phyloP scores from a whole-genome alignment of 2,113 vertebrate genomes.

The Bubo scandiacus region DNA sequence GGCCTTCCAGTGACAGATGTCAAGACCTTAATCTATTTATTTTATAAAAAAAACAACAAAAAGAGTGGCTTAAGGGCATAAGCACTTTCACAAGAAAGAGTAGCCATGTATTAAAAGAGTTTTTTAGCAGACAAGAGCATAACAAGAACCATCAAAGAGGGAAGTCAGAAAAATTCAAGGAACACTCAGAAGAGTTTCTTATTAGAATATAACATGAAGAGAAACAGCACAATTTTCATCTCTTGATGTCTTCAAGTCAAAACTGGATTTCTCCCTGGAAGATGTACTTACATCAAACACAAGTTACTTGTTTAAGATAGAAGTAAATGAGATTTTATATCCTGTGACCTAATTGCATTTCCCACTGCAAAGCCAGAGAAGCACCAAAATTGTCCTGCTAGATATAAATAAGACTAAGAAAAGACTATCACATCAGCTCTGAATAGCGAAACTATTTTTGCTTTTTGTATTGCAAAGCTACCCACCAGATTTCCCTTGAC shows the following conservation, averaged over 20 bases:
- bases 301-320: background rate
- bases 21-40: background rate
- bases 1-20: background rate
- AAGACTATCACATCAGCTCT: background rate
- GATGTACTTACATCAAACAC: background rate
- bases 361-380: background rate
- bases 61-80: background rate
- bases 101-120: background rate
- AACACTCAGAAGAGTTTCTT: background rate
- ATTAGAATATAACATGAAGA: background rate
- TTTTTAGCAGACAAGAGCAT: background rate
- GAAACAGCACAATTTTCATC: background rate
- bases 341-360: constrained; percentile 19
- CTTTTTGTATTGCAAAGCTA: background rate
- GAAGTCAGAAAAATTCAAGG: background rate
- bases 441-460: background rate
- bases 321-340: constrained; percentile 13
- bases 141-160: background rate
- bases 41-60: background rate
- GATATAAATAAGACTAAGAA: background rate
- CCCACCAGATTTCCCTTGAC: background rate
- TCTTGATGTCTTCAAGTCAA: background rate
- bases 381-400: background rate
- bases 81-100: background rate
- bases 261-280: background rate